Conservation (phyloP, 2,797 vertebrate genomes). For the Intellagama lesueurii region DNA sequence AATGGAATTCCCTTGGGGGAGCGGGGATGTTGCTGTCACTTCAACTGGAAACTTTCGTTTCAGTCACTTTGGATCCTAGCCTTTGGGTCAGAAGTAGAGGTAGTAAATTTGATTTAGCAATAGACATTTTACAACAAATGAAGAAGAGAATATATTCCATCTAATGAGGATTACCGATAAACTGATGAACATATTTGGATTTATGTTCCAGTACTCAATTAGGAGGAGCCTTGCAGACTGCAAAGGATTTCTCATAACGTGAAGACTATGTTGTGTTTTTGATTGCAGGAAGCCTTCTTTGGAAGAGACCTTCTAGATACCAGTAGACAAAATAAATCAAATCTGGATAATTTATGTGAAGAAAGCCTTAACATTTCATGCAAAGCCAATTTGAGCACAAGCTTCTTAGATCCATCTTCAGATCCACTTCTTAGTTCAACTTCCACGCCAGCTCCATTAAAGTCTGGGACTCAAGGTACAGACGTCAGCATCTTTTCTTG, state of each 20-base stretch:
- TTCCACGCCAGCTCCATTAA: slow-evolving; percentile 78
- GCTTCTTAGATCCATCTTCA: slow-evolving; percentile 85
- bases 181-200: neutral
- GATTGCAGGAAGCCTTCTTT: slow-evolving; percentile 95
- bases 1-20: neutral
- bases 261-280: slow-evolving; percentile 29
- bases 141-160: neutral
- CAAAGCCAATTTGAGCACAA: slow-evolving; percentile 78
- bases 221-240: neutral
- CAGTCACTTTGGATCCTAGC: neutral
- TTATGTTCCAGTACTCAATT: neutral
- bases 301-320: slow-evolving; percentile 96
- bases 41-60: neutral
- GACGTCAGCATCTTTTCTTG: slow-evolving; percentile 39
- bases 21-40: no score
- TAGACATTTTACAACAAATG: neutral
- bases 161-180: neutral
- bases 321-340: slow-evolving; percentile 89
- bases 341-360: slow-evolving; percentile 86
- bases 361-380: slow-evolving; percentile 83
- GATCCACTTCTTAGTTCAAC: slow-evolving; percentile 86
- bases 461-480: slow-evolving; percentile 87
- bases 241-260: neutral
- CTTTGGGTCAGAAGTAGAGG: neutral
- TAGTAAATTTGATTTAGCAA: neutral